Conservation (phyloP, 2,888 invertebrate species). For the Hemaris fuciformis region DNA sequence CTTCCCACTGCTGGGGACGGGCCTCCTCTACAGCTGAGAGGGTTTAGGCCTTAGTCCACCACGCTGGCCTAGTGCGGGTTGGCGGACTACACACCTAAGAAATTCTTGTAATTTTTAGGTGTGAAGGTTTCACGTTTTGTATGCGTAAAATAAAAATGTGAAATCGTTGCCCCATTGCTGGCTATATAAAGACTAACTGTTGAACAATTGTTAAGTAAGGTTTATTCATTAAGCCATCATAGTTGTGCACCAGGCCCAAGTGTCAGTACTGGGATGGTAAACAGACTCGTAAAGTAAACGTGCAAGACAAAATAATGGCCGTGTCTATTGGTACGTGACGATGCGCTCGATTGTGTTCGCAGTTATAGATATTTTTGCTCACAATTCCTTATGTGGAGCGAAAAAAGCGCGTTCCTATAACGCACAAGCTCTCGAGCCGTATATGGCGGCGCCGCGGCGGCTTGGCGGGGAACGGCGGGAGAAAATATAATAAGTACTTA, state of each 20-base stretch:
- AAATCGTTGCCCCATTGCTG: too few species aligned
- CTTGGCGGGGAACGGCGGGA: background rate
- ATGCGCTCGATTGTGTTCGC: slow-evolving; percentile 64
- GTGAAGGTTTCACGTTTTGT: too few species aligned
- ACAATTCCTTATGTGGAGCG: slow-evolving; percentile 40
- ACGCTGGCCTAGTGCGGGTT: too few species aligned
- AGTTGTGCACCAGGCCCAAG: slow-evolving; percentile 15
- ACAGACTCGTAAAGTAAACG: slow-evolving; percentile 35
- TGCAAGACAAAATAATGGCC: slow-evolving; percentile 58
- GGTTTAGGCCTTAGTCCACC: too few species aligned
- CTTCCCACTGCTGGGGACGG: too few species aligned
- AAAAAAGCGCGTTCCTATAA: slow-evolving; percentile 43
- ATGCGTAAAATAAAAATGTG: too few species aligned
- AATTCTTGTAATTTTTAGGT: too few species aligned
- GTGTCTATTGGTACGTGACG: slow-evolving; percentile 65
- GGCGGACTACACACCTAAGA: too few species aligned
- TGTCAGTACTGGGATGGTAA: slow-evolving; percentile 28
- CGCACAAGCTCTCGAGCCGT: slow-evolving; percentile 43
- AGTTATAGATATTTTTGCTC: slow-evolving; percentile 46
- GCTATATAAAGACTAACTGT: too few species aligned
- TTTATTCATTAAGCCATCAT: too few species aligned
- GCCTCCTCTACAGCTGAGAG: too few species aligned
- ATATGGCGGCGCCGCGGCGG: slow-evolving; percentile 28
- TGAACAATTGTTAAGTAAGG: too few species aligned
- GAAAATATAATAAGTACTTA: slow-evolving; percentile 9